Evolutionary conservation across 2,888 invertebrate genomes (phyloP), one percentile per base, ranked within the genome.

Genomic region (Cartodere bifasciata): DNA sequence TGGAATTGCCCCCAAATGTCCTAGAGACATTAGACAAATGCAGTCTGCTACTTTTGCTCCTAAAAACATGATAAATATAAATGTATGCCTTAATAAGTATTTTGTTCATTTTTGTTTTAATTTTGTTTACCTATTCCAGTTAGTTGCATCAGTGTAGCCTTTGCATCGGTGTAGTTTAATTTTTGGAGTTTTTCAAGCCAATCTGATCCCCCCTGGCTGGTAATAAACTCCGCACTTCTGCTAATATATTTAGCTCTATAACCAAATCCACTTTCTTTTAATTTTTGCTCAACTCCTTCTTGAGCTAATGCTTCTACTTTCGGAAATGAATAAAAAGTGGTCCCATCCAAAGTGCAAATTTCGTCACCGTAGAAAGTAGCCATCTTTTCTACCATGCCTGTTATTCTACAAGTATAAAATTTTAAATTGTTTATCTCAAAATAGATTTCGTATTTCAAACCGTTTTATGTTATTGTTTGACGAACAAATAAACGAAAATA

Each of bases 11-110:
- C 81, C 74, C 28, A 86, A 58, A 53, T 95, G 87, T 33, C 82
- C 80, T 29, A 98, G 57, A 0, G 94, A 91, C 95, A 98, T 97
- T 12, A 98, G 67, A 53, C 90, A 91, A 45, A 98, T 84, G 59
- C 97, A 98, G 60, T 98, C 97, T 0, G 97, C 92, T 11, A 98
- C 91, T 74, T 97, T 97, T 5, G 87, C 82, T 2, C 97, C 97
- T n/a, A n/a, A n/a, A n/a, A n/a, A n/a, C n/a, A n/a, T n/a, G n/a
- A n/a, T n/a, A n/a, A n/a, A n/a, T n/a, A n/a, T n/a, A n/a, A n/a
- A n/a, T n/a, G n/a, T n/a, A n/a, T n/a, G n/a, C n/a, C n/a, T n/a
- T n/a, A n/a, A n/a, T n/a, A n/a, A n/a, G n/a, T n/a, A n/a, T n/a
- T n/a, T n/a, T n/a, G n/a, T n/a, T n/a, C n/a, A n/a, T n/a, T n/a